These are phyloP conservation scores for Lasioglossum marginatum DNA, from an alignment of 2,888 invertebrate genomes.

Conservation along the genomic window DNA sequence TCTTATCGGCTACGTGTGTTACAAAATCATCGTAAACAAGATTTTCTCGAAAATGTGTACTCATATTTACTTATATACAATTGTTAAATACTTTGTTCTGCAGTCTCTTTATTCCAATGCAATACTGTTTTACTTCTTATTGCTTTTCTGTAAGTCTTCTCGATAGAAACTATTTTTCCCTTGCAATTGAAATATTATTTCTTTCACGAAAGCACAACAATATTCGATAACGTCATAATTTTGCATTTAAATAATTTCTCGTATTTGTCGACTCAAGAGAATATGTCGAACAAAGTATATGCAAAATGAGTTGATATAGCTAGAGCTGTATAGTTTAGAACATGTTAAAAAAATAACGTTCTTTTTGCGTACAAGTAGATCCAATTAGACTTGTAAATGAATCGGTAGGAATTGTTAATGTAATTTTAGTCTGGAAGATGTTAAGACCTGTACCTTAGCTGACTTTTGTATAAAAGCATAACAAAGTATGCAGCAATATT, in stretches of 20 bases:
- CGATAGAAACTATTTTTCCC: conserved; percentile 8
- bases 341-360: background rate
- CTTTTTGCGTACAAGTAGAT: conserved; percentile 4
- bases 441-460: conserved; percentile 29
- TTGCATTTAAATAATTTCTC: background rate
- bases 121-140: conserved; percentile 74
- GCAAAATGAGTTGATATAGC: background rate
- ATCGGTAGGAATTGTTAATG: conserved; percentile 28
- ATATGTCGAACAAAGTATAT: background rate
- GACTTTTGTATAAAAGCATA: conserved; percentile 39
- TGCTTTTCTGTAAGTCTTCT: conserved; percentile 43
- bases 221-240: background rate
- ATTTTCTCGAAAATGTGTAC: conserved; percentile 76
- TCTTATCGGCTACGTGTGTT: conserved; percentile 51
- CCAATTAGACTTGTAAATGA: conserved; percentile 18
- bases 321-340: conserved; percentile 1
- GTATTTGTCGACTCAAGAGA: background rate
- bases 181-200: background rate
- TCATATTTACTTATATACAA: conserved; percentile 82
- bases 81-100: conserved; percentile 79
- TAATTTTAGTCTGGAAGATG: conserved; percentile 32
- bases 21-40: conserved; percentile 73
- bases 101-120: conserved; percentile 79
- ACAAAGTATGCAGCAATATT: conserved; percentile 52
- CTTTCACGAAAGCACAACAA: background rate